phyloP scores from a whole-genome alignment of 1,140 invertebrate genomes.

The Drosophila yakuba region DNA sequence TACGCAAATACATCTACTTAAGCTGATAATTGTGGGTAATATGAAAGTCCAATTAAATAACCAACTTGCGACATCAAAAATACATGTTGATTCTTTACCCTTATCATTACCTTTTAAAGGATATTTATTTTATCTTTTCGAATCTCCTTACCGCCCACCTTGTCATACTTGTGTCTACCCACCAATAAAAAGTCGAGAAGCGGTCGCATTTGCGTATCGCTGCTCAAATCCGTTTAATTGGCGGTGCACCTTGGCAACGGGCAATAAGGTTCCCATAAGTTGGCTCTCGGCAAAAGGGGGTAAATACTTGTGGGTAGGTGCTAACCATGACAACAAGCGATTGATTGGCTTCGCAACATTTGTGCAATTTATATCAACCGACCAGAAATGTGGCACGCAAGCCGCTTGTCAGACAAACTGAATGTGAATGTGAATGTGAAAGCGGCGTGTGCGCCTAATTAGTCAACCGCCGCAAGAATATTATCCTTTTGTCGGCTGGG shows the following conservation, averaged over 20 bases:
- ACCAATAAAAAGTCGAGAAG: slow-evolving; percentile 24
- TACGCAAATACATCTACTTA: no score
- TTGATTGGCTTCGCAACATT: slow-evolving; percentile 49
- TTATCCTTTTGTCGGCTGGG: slow-evolving; percentile 59
- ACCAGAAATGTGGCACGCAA: slow-evolving; percentile 37
- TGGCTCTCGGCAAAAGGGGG: background rate
- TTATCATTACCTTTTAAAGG: background rate
- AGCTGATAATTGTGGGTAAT: no score
- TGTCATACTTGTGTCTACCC: background rate
- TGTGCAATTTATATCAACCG: slow-evolving; percentile 64
- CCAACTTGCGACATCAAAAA: background rate
- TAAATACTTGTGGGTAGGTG: slow-evolving; percentile 27
- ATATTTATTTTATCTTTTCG: background rate
- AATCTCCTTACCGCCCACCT: background rate
- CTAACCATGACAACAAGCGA: slow-evolving; percentile 53
- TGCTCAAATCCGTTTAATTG: slow-evolving; percentile 42
- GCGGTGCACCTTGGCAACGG: slow-evolving; percentile 42
- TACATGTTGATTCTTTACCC: background rate
- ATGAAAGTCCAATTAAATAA: no score
- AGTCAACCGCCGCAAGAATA: slow-evolving; percentile 51
- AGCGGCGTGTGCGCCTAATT: slow-evolving; percentile 58
- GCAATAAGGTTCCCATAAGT: background rate
- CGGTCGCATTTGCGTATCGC: slow-evolving; percentile 34
- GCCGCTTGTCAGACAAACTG: slow-evolving; percentile 49
- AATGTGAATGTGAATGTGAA: background rate